Conservation (phyloP, 2,797 vertebrate genomes). For the Channa striata region DNA sequence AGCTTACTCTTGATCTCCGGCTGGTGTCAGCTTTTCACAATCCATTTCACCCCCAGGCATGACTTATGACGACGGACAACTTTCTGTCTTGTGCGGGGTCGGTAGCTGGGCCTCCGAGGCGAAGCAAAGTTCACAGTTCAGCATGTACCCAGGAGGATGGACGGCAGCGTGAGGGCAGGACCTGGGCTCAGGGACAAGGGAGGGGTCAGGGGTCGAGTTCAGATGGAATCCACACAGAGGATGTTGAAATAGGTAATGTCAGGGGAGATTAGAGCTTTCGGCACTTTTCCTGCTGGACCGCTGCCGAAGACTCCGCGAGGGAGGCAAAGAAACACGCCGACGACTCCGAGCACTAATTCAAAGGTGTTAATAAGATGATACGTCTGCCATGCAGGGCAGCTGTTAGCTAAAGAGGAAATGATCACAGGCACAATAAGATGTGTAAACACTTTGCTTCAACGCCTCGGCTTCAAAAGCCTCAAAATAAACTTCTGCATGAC, state of each 20-base stretch:
- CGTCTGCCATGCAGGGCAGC: constrained; percentile 36
- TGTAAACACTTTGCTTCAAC: constrained; percentile 34
- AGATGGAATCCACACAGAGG: constrained; percentile 75
- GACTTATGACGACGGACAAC: constrained; percentile 62
- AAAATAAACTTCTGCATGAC: constrained; percentile 34
- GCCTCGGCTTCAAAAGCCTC: constrained; percentile 20
- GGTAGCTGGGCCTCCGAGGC: constrained; percentile 67
- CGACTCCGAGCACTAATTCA: constrained; percentile 3
- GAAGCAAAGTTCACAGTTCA: constrained; percentile 79
- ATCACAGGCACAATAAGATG: constrained; percentile 35
- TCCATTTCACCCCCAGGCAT: constrained; percentile 43
- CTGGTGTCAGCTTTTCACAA: constrained; percentile 39
- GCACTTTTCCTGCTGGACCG: constrained; percentile 26
- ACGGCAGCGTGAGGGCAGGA: constrained; percentile 65
- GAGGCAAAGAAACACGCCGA: constrained; percentile 19
- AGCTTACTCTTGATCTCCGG: constrained; percentile 29
- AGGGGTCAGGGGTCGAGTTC: constrained; percentile 80
- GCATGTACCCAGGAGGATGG: constrained; percentile 71
- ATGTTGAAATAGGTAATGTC: constrained; percentile 74
- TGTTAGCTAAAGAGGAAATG: constrained; percentile 31
- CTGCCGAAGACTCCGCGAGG: constrained; percentile 13
- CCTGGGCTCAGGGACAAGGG: constrained; percentile 71
- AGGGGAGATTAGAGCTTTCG: constrained; percentile 53
- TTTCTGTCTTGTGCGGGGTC: constrained; percentile 69
- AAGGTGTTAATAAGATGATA: constrained; percentile 52